phyloP scores from a whole-genome alignment of 2,888 invertebrate genomes.

The Paralinhomoeus sp. region DNA sequence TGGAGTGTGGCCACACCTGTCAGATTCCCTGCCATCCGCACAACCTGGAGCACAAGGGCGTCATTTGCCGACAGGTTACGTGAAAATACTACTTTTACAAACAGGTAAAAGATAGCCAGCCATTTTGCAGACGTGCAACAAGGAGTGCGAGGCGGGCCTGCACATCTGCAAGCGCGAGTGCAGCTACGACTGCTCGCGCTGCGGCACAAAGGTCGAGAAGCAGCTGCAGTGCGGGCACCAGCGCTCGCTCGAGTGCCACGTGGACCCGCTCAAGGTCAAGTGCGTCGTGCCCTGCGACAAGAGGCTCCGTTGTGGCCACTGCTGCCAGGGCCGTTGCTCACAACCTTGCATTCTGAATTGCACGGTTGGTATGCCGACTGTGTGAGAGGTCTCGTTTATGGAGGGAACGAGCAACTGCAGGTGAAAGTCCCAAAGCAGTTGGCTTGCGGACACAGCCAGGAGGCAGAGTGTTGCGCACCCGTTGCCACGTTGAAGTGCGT shows the following conservation, averaged over 20 bases:
- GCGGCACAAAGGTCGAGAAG: slow-evolving; percentile 9
- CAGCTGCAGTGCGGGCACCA: slow-evolving; percentile 7
- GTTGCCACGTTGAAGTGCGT: slow-evolving; percentile 1
- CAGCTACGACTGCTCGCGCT: slow-evolving; percentile 23
- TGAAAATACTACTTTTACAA: too few relatives aligned
- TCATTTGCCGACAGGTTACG: slow-evolving; percentile 31
- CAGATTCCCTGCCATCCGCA: slow-evolving; percentile 38
- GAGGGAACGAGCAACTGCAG: neutral
- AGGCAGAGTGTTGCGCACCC: neutral
- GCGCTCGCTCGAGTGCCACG: slow-evolving; percentile 5
- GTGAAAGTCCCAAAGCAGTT: slow-evolving; percentile 8
- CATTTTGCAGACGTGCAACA: slow-evolving; percentile 31
- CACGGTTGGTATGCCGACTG: neutral
- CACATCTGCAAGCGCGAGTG: slow-evolving; percentile 36
- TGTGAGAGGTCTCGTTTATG: too few relatives aligned
- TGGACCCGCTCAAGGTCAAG: slow-evolving; percentile 7
- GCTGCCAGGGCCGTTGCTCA: slow-evolving; percentile 34
- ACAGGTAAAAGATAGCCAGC: too few relatives aligned
- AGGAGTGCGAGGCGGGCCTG: slow-evolving; percentile 29
- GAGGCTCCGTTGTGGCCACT: slow-evolving; percentile 33
- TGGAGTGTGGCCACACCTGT: slow-evolving; percentile 42
- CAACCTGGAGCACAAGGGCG: slow-evolving; percentile 34
- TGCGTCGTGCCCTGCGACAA: slow-evolving; percentile 15
- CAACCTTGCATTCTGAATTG: slow-evolving; percentile 12
- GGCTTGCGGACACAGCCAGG: slow-evolving; percentile 14